Percentiles rank a stretch among this genome's conserved stretches.
phyloP scores from a whole-genome alignment of 2,797 vertebrate species.

The Periophthalmus magnuspinnatus region DNA sequence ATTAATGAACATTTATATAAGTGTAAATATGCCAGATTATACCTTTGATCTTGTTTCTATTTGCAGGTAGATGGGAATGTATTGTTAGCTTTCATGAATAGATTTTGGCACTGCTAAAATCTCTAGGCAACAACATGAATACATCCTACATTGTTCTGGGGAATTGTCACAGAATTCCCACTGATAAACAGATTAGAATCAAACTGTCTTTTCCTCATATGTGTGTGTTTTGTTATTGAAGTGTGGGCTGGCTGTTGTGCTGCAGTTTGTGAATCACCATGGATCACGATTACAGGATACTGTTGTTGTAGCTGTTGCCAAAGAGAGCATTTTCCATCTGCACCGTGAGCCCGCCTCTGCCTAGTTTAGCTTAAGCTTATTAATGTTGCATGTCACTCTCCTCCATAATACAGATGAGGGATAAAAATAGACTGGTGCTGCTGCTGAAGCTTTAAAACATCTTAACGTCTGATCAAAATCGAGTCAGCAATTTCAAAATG shows the following conservation, averaged over 20 bases:
- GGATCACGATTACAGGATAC: conserved; percentile 57
- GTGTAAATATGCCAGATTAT: too few species aligned
- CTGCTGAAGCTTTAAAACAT: conserved; percentile 27
- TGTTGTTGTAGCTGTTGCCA: conserved; percentile 53
- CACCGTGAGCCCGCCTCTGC: conserved; percentile 36
- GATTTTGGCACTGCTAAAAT: too few species aligned
- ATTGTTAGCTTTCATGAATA: too few species aligned
- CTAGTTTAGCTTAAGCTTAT: conserved; percentile 56
- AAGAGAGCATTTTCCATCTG: conserved; percentile 45
- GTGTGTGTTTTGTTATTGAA: conserved; percentile 41
- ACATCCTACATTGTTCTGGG: background rate
- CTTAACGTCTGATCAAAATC: conserved; percentile 31
- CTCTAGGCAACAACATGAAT: background rate
- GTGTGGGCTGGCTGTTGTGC: conserved; percentile 43
- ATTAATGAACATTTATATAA: too few species aligned
- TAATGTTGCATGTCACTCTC: conserved; percentile 55
- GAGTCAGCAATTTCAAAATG: conserved; percentile 34
- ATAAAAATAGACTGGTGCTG: conserved; percentile 43
- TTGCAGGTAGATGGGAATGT: too few species aligned
- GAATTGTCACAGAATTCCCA: conserved; percentile 21
- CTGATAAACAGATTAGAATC: conserved; percentile 51
- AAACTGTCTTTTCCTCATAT: conserved; percentile 23
- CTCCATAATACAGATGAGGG: conserved; percentile 58
- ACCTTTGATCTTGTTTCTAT: too few species aligned
- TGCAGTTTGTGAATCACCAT: conserved; percentile 60